Percentiles rank a stretch among this genome's conserved stretches.
Evolutionary conservation across 2,888 invertebrate genomes (phyloP).

Genomic region (Aricia artaxerxes): DNA sequence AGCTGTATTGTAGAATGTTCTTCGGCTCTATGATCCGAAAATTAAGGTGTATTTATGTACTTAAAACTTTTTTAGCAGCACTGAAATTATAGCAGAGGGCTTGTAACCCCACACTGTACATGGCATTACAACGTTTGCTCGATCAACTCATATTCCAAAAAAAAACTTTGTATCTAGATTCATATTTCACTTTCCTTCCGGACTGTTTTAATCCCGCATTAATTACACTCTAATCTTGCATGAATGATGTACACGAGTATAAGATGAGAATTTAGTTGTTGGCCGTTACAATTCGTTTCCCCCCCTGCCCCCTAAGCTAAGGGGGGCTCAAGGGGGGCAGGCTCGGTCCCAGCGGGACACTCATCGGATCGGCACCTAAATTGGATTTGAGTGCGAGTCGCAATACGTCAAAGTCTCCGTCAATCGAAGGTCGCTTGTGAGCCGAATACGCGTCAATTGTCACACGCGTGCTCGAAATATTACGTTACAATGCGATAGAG

Average conservation of each 20-base stretch:
- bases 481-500: background rate
- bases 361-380: constrained; percentile 65
- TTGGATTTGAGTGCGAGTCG: constrained; percentile 51
- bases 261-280: constrained; percentile 23
- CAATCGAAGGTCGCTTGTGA: constrained; percentile 39
- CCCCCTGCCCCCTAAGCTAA: constrained; percentile 30
- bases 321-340: background rate
- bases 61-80: too few species aligned
- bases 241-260: background rate
- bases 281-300: constrained; percentile 48
- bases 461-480: constrained; percentile 20
- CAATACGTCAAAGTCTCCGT: constrained; percentile 40
- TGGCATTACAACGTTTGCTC: too few species aligned
- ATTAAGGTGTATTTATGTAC: too few species aligned
- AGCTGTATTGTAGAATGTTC: too few species aligned
- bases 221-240: too few species aligned
- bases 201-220: too few species aligned
- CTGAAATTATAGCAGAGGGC: too few species aligned
- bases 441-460: constrained; percentile 37
- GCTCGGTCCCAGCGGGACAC: constrained; percentile 59
- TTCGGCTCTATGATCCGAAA: too few species aligned
- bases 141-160: too few species aligned
- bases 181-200: too few species aligned
- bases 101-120: too few species aligned
- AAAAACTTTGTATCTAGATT: too few species aligned